Conservation (phyloP, 2,113 vertebrate species). For the Cynoglossus semilaevis region DNA sequence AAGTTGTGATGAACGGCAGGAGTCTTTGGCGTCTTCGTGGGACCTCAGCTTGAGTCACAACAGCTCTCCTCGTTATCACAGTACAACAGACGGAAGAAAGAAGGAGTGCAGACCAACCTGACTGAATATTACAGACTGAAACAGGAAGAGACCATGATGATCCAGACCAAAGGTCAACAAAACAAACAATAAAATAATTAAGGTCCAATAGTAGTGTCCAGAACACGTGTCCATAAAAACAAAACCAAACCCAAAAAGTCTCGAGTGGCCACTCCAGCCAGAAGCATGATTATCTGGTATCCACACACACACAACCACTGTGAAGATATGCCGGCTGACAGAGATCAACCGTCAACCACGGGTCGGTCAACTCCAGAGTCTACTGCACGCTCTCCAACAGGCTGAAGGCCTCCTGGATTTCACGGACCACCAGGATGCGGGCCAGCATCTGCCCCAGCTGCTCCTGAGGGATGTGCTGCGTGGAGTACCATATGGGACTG, state of each 20-base stretch:
- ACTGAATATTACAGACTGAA: constrained; percentile 62
- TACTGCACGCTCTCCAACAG: constrained; percentile 87
- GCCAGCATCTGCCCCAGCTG: constrained; percentile 98
- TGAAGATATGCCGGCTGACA: constrained; percentile 40
- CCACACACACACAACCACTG: constrained; percentile 38
- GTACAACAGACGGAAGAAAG: constrained; percentile 24
- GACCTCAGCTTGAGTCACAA: constrained; percentile 8
- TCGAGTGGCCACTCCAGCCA: constrained; percentile 27
- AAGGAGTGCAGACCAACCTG: constrained; percentile 38
- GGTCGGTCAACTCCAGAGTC: constrained; percentile 1
- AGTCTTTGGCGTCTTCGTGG: constrained; percentile 18
- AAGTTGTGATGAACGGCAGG: neutral
- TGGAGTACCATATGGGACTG: constrained; percentile 99
- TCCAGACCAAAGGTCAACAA: constrained; percentile 36
- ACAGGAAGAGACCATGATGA: constrained; percentile 24
- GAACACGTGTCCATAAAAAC: constrained; percentile 63
- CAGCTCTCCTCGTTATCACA: too few species aligned
- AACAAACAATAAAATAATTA: constrained; percentile 66
- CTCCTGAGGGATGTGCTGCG: constrained; percentile 94
- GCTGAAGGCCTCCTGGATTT: constrained; percentile 95
- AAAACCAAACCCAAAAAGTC: constrained; percentile 29
- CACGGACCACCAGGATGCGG: constrained; percentile 93
- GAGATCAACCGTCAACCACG: too few species aligned
- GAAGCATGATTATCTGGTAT: constrained; percentile 21
- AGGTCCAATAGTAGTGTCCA: constrained; percentile 56